Evolutionary conservation across 2,888 invertebrate species (phyloP).

Genomic region (Atrina japonica): DNA sequence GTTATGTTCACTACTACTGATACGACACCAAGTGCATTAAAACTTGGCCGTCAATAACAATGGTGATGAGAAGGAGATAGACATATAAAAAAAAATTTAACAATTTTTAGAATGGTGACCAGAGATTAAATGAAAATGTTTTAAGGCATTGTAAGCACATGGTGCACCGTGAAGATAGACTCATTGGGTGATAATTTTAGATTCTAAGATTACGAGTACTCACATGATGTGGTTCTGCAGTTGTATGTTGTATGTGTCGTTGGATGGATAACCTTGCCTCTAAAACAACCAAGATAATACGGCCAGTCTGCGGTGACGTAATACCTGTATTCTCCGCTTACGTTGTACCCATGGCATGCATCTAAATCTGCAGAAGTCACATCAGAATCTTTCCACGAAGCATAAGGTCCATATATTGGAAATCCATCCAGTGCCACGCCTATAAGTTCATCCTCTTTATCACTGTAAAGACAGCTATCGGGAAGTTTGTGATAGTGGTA

Average conservation of each 20-base stretch:
- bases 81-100: too few species aligned
- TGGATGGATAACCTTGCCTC: slow-evolving; percentile 9
- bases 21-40: too few species aligned
- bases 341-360: slow-evolving; percentile 17
- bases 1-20: too few species aligned
- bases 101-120: too few species aligned
- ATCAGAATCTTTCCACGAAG: slow-evolving; percentile 10
- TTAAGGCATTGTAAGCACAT: neutral
- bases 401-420: slow-evolving; percentile 24
- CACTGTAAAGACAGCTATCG: slow-evolving; percentile 26
- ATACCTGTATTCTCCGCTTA: slow-evolving; percentile 26
- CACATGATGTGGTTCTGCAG: slow-evolving; percentile 14
- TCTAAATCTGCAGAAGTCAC: slow-evolving; percentile 29
- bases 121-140: neutral
- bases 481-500: slow-evolving; percentile 53
- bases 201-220: neutral
- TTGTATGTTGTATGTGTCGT: neutral
- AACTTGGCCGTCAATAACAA: too few species aligned
- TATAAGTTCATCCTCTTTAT: slow-evolving; percentile 37
- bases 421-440: slow-evolving; percentile 37
- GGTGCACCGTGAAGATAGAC: too few species aligned
- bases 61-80: too few species aligned
- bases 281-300: slow-evolving; percentile 29
- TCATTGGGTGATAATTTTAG: too few species aligned
- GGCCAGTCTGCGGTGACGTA: slow-evolving; percentile 27